Conservation (phyloP, 2,888 invertebrate species). For the Sylvicola cinctus region DNA sequence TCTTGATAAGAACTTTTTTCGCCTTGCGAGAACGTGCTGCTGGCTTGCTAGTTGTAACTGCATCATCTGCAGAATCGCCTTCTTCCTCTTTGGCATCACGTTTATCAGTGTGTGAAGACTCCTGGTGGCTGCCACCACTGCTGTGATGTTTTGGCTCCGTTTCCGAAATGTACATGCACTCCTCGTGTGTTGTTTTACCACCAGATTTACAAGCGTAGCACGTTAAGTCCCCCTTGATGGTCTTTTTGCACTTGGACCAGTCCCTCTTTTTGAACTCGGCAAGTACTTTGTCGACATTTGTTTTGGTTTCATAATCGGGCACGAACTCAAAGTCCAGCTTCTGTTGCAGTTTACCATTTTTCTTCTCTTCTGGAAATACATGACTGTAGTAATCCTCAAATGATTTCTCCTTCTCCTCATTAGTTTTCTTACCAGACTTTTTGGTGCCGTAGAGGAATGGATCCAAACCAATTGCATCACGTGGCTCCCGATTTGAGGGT, state of each 20-base stretch:
- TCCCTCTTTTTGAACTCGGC: constrained; percentile 56
- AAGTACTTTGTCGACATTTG: constrained; percentile 46
- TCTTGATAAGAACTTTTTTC: not conserved
- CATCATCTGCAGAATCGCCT: not conserved
- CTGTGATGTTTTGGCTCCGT: constrained; percentile 17
- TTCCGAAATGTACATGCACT: constrained; percentile 57
- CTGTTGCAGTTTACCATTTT: constrained; percentile 1
- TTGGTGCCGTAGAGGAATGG: constrained; percentile 7
- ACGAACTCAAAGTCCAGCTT: constrained; percentile 21
- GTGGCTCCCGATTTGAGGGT: constrained; percentile 4
- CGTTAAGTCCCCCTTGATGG: constrained; percentile 46
- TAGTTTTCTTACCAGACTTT: not conserved
- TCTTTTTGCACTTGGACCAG: constrained; percentile 47
- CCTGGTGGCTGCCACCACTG: too few relatives aligned
- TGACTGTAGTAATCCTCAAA: constrained; percentile 5
- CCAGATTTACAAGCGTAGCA: constrained; percentile 52
- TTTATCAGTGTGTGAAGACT: too few relatives aligned
- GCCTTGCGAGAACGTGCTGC: not conserved
- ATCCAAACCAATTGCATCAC: constrained; percentile 7
- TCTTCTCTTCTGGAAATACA: constrained; percentile 2
- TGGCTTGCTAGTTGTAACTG: not conserved
- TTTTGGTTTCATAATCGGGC: constrained; percentile 33
- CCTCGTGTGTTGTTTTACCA: constrained; percentile 49
- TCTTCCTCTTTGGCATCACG: not conserved
- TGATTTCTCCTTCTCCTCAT: not conserved